Base-by-base conservation (phyloP, 1,140 invertebrate species). In the Tenebrio molitor region DNA sequence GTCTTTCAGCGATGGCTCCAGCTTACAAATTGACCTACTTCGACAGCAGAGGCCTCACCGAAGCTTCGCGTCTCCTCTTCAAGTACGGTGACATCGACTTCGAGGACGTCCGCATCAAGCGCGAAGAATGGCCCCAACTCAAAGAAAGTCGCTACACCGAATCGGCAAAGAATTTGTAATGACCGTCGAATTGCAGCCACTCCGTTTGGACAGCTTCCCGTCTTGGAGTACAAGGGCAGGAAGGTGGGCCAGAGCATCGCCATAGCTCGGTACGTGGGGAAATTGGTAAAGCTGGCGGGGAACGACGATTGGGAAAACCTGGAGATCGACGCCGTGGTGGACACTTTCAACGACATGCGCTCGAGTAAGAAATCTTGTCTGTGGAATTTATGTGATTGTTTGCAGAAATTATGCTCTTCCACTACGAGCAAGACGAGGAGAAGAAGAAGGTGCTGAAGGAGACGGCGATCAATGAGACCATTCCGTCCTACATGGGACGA, bases 121-220 rank as follows among this genome's bases (percentile, higher is more conserved):
- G 72, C 0, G 83, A 85, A 16, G 79, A 86, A 15, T 92, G 90
- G 90, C 87, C 87, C 7, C 81, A 84, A 33, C 41, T 89, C 0
- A 91, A 91, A 72, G 71, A 78, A 29, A 77, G 80, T 82, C n/a
- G 77, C 85, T 41, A 5, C 12, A 41, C 3, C 12, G 7, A 3
- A 8, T 41, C 3, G 5, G 7, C n/a, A 41, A 41, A 12, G 5
- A 80, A 84, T 33, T 10, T 4, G 29, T 33, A 10, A 5, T 33
- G 3, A 7, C 16, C 12, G 7, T 33, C 10, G 4, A 4, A 33
- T 67, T 69, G 0, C 46, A 91, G 91, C 81, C 14, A 89, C 87
- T 82, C 92, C 92, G 16, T 92, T 90, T 82, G 91, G 91, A 5
- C 89, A 92, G 81, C 81, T 93, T 42, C 93, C 93, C 0, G 84